Base-by-base conservation (phyloP, 2,113 vertebrate genomes). In the Bos javanicus region DNA sequence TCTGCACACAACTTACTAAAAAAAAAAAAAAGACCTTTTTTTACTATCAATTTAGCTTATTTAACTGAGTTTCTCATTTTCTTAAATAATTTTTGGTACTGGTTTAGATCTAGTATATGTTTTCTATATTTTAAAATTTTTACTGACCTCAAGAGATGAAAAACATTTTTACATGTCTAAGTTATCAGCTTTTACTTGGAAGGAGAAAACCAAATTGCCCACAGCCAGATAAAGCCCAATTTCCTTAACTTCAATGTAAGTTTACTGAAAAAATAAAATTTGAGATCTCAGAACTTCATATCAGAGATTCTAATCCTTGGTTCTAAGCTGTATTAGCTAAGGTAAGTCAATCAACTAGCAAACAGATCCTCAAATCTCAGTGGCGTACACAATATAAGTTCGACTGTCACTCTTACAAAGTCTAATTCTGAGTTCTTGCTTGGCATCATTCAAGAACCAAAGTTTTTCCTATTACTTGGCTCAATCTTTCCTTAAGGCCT, bases 31-130 rank as follows among this genome's bases (percentile, higher is more conserved):
- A 56, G 13, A 67, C 78, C 48, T 59, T 95, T 83, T 3, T 90
- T 33, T 9, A 12, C 21, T 57, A 90, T 48, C 43, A 23, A 81
- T 64, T 86, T 81, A 60, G 60, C 26, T 90, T 88, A 90, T 67
- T 96, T 96, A 96, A 9, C 6, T 92, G 39, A 80, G 36, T 59
- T 93, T 96, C 25, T 81, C 23, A 17, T 80, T 89, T 94, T 86
- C 50, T 71, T 94, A 30, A 56, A 48, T 89, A 54, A 89, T 39
- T 74, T 28, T 81, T 92, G 14, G 83, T 91, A 59, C 17, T 80
- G 23, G 57, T 71, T 96, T 88, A 28, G 7, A 62, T 23, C 16
- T 48, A 60, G 25, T 36, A 5, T 43, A 78, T 7, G 12, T 14
- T 95, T 94, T 54, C 67, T 94, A 57, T 36, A 26, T 71, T 92